Evolutionary conservation across 1,140 invertebrate species (phyloP).

Genomic region (Potamilus streckersoni): DNA sequence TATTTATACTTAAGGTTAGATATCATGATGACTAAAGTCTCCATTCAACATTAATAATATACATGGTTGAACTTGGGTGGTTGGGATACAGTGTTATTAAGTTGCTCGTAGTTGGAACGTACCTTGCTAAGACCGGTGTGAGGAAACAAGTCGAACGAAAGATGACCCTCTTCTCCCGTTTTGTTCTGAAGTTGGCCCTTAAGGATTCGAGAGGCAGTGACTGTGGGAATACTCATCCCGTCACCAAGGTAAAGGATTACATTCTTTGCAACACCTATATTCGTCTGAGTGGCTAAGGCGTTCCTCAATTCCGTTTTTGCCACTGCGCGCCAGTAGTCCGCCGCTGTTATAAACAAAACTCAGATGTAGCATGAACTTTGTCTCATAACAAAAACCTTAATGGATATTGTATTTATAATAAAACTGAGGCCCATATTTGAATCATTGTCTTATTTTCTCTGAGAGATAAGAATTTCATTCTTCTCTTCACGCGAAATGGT

Average conservation of each 20-base stretch:
- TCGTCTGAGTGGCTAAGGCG: neutral
- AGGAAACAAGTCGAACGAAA: slow-evolving; percentile 83
- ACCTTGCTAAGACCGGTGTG: slow-evolving; percentile 80
- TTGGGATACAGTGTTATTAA: neutral
- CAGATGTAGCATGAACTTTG: too few species aligned
- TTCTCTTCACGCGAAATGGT: too few species aligned
- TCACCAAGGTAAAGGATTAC: slow-evolving; percentile 93
- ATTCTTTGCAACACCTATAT: slow-evolving; percentile 78
- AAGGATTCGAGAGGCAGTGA: slow-evolving; percentile 84
- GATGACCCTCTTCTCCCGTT: slow-evolving; percentile 76
- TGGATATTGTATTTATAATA: too few species aligned
- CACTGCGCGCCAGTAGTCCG: slow-evolving; percentile 8
- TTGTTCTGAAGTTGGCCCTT: slow-evolving; percentile 73
- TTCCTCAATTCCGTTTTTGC: slow-evolving; percentile 8
- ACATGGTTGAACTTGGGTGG: too few species aligned
- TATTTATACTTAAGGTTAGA: neutral
- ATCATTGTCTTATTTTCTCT: too few species aligned
- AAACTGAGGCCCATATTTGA: too few species aligned
- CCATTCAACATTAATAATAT: neutral
- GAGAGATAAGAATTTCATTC: too few species aligned
- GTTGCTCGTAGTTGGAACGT: slow-evolving; percentile 15
- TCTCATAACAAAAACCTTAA: too few species aligned
- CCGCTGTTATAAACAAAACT: neutral
- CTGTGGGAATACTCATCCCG: slow-evolving; percentile 92
- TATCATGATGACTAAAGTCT: too few species aligned